phyloP scores from a whole-genome alignment of 1,140 invertebrate genomes.

The Subanguina moxae region DNA sequence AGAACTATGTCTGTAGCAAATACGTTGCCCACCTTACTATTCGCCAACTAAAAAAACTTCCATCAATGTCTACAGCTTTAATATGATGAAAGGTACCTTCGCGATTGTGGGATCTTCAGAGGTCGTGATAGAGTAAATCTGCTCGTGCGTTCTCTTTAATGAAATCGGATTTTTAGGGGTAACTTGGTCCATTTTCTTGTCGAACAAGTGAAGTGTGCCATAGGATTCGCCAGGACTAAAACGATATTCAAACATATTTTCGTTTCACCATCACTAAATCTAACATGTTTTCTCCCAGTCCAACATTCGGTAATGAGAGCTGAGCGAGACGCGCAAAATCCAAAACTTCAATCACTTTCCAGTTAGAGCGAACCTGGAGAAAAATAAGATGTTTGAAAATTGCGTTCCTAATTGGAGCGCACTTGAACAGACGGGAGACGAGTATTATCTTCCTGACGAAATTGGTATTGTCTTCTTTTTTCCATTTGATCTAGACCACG shows the following conservation, averaged over 20 bases:
- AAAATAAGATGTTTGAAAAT: no score
- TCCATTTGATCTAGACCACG: no score
- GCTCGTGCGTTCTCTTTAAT: slow-evolving; percentile 84
- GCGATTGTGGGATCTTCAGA: slow-evolving; percentile 96
- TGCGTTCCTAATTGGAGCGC: no score
- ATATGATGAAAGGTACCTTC: slow-evolving; percentile 63
- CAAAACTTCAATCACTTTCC: slow-evolving; percentile 97
- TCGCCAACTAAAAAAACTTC: slow-evolving; percentile 66
- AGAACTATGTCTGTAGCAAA: slow-evolving; percentile 96
- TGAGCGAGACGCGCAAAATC: slow-evolving; percentile 93
- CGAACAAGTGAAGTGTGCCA: slow-evolving; percentile 91
- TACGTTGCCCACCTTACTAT: slow-evolving; percentile 83
- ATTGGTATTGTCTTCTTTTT: no score
- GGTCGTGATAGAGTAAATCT: slow-evolving; percentile 89
- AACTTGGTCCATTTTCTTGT: slow-evolving; percentile 94
- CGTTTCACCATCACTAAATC: slow-evolving; percentile 7
- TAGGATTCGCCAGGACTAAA: slow-evolving; percentile 70
- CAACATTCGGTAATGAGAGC: slow-evolving; percentile 67
- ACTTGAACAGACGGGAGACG: no score
- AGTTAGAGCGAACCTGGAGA: slow-evolving; percentile 84
- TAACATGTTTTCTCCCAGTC: slow-evolving; percentile 52
- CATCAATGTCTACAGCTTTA: not conserved
- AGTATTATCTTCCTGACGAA: not conserved
- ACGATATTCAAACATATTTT: slow-evolving; percentile 7
- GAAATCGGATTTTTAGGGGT: slow-evolving; percentile 87